phyloP scores from a whole-genome alignment of 1,140 invertebrate species.

The Xylocopa sonorina region DNA sequence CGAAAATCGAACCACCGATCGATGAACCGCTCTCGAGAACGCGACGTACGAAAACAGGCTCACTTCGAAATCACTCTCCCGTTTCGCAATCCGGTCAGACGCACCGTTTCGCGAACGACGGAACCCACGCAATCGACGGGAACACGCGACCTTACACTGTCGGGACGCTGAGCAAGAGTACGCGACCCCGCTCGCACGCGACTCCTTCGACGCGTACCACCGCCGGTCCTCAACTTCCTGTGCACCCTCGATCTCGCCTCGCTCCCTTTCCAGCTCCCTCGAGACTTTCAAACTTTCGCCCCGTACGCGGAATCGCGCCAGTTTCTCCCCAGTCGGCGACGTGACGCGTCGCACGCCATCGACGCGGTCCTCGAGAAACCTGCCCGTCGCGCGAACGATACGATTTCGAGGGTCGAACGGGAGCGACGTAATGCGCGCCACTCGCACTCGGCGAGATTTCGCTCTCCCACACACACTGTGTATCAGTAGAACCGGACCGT shows the following conservation, averaged over 20 bases:
- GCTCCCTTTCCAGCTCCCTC: not conserved
- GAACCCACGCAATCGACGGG: not conserved
- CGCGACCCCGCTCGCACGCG: not conserved
- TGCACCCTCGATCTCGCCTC: too few species aligned
- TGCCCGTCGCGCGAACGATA: too few species aligned
- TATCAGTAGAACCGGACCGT: conserved; percentile 62
- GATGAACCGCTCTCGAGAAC: not conserved
- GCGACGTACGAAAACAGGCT: not conserved
- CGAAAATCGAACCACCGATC: not conserved
- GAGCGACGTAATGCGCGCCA: conserved; percentile 60
- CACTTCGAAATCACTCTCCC: conserved; percentile 20
- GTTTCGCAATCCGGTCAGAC: not conserved
- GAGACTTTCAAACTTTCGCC: conserved; percentile 37
- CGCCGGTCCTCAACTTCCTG: too few species aligned
- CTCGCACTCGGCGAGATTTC: conserved; percentile 63
- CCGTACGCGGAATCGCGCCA: not conserved
- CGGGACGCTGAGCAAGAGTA: not conserved
- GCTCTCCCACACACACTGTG: conserved; percentile 56
- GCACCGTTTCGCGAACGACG: not conserved
- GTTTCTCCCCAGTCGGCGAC: too few species aligned
- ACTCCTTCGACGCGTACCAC: conserved; percentile 2
- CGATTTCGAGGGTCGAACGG: conserved; percentile 21
- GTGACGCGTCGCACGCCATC: not conserved
- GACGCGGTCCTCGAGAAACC: not conserved
- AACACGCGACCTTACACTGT: not conserved